Evolutionary conservation across 2,797 vertebrate species (phyloP), one percentile per base, ranked within the genome.

Genomic region (Phrynocephalus guinanensis): DNA sequence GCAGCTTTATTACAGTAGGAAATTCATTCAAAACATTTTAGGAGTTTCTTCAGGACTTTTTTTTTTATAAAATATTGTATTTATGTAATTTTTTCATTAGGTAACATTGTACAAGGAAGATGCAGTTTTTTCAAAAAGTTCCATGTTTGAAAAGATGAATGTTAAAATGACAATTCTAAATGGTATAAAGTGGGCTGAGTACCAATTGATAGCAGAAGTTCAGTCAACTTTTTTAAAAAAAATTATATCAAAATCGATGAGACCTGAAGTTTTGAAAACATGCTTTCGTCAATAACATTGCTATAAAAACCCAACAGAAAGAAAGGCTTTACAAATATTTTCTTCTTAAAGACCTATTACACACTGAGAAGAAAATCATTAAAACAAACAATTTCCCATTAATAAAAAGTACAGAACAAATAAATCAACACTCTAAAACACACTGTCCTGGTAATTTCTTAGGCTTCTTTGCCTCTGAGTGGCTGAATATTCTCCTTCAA

Each of bases 1-100:
- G 52, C 72, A 85, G 52, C 33, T 82, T 82, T 82, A 77, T 77
- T 82, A 78, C 20, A 78, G n/a, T 82, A 28, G 44, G 66, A 86
- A 44, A 7, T 79, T 44, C 67, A 86, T 56, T 86, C 38, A 86
- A 86, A 77, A 52, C 38, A 72, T 66, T 56, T 67, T 26, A 60
- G 52, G 10, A 72, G 30, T 44, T 71, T 48, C 22, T 26, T 44
- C 63, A 48, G 56, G 15, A 9, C n/a, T 75, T 50, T 79, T 16
- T 79, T 75, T 50, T 79, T 24, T 73, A 2, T 44, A 67, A 71
- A 56, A 48, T 28, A 80, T 24, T 3, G 0, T 33, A 70, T 22
- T 66, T 10, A 50, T 48, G 28, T 72, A 28, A 3, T 63, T 56
- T 20, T 72, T 60, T 84, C 71, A 70, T 28, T 83, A 82, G 10